These are phyloP conservation scores for Brachypalpus laphriformis DNA, from an alignment of 2,888 invertebrate genomes.

Conservation along the genomic window DNA sequence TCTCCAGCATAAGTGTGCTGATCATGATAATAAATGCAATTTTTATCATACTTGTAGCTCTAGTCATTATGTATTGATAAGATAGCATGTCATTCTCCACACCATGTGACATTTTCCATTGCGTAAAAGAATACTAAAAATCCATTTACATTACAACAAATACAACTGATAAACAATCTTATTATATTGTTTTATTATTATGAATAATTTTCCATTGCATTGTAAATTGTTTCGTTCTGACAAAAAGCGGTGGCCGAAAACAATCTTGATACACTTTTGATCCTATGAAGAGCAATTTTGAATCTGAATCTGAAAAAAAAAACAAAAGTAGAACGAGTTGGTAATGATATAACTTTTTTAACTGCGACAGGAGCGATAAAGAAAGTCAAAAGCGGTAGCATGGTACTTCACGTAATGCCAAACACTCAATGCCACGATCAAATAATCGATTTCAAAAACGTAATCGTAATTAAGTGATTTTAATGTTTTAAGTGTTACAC, in stretches of 20 bases:
- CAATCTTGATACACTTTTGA: slow-evolving; percentile 21
- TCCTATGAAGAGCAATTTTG: not conserved
- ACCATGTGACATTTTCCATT: not conserved
- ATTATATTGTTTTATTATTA: not conserved
- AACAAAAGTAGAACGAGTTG: not conserved
- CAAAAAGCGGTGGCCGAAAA: not conserved
- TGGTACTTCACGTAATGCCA: not conserved
- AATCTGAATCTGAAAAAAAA: not conserved
- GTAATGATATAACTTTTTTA: not conserved
- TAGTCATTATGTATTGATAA: not conserved
- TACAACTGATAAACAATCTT: not conserved
- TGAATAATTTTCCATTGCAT: not conserved
- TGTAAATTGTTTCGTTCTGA: not conserved
- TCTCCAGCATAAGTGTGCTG: not conserved
- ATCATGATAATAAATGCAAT: not conserved
- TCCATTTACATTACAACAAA: not conserved
- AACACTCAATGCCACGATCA: not conserved
- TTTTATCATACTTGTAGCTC: not conserved
- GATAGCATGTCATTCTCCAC: not conserved
- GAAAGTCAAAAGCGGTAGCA: not conserved
- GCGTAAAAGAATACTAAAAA: not conserved
- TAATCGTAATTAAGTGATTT: not conserved
- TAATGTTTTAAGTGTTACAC: not conserved
- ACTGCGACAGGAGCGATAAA: not conserved
- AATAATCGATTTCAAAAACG: not conserved